Percentiles rank a stretch among this genome's conserved stretches.
phyloP scores from a whole-genome alignment of 2,888 invertebrate genomes.

The Rosalia funebris region DNA sequence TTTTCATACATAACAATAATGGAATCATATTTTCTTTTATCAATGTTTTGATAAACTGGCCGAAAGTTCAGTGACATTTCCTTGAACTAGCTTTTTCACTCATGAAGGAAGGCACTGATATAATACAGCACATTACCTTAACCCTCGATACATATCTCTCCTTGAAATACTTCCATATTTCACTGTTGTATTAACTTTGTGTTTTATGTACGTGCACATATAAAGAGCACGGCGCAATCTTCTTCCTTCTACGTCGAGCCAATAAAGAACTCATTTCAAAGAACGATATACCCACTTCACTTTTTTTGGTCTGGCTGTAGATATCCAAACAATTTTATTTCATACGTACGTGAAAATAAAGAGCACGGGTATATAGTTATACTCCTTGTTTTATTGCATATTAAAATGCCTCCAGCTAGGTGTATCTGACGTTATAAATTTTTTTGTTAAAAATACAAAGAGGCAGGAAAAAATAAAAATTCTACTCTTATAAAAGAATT shows the following conservation, averaged over 20 bases:
- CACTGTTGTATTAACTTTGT: constrained; percentile 10
- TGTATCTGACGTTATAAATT: constrained; percentile 34
- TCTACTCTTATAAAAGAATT: constrained; percentile 28
- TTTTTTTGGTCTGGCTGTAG: not conserved
- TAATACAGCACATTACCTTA: not conserved
- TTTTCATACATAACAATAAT: too few species aligned
- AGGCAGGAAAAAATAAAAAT: constrained; percentile 21
- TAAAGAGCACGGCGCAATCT: constrained; percentile 19
- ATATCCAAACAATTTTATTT: constrained; percentile 24
- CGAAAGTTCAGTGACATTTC: too few species aligned
- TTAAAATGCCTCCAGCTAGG: constrained; percentile 29
- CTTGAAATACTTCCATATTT: not conserved
- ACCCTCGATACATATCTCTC: constrained; percentile 1
- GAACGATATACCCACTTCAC: constrained; percentile 21
- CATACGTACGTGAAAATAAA: constrained; percentile 24
- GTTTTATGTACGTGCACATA: constrained; percentile 10
- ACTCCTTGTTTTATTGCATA: constrained; percentile 35
- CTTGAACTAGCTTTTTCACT: too few species aligned
- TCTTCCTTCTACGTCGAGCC: constrained; percentile 2
- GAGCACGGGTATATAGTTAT: constrained; percentile 16
- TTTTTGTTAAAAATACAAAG: constrained; percentile 30
- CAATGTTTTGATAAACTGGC: too few species aligned
- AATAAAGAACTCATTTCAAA: constrained; percentile 22
- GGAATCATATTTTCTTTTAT: too few species aligned
- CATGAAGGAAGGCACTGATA: not conserved